Conservation (phyloP, 2,888 invertebrate genomes). For the Geotrupes spiniger region DNA sequence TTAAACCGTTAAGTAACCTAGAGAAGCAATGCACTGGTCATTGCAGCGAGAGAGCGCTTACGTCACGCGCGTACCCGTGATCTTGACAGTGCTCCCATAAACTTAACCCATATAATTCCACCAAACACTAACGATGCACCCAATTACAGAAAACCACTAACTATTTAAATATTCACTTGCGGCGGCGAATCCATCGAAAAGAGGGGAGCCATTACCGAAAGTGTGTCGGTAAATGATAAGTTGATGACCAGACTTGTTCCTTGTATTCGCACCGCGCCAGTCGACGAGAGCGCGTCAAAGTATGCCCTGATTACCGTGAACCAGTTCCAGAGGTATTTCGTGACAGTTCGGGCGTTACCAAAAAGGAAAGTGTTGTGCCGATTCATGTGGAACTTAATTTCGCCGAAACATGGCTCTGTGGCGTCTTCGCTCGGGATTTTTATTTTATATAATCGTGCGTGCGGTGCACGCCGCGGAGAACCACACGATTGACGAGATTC, state of each 20-base stretch:
- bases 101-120: conserved; percentile 7
- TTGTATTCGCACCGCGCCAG: conserved; percentile 42
- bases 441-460: conserved; percentile 19
- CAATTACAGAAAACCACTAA: conserved; percentile 1
- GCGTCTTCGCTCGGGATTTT: conserved; percentile 23
- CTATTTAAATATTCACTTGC: conserved; percentile 1
- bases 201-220: conserved; percentile 31
- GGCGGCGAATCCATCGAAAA: conserved; percentile 15
- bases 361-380: conserved; percentile 32
- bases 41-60: conserved; percentile 4
- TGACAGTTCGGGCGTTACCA: conserved; percentile 1
- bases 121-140: conserved; percentile 3
- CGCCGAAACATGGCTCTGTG: conserved; percentile 18
- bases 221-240: conserved; percentile 48
- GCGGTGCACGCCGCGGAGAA: conserved; percentile 35
- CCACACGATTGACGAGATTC: conserved; percentile 39
- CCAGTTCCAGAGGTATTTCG: conserved; percentile 33
- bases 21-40: conserved; percentile 1
- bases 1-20: conserved; percentile 3
- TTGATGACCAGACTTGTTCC: conserved; percentile 34
- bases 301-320: conserved; percentile 44
- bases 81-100: conserved; percentile 14
- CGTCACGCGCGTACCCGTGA: conserved; percentile 4
- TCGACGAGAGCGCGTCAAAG: conserved; percentile 39
- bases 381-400: conserved; percentile 18